Percentiles rank a stretch among this genome's conserved stretches.
Conservation (phyloP, 2,888 invertebrate genomes). For the Drosophila setosimentum region DNA sequence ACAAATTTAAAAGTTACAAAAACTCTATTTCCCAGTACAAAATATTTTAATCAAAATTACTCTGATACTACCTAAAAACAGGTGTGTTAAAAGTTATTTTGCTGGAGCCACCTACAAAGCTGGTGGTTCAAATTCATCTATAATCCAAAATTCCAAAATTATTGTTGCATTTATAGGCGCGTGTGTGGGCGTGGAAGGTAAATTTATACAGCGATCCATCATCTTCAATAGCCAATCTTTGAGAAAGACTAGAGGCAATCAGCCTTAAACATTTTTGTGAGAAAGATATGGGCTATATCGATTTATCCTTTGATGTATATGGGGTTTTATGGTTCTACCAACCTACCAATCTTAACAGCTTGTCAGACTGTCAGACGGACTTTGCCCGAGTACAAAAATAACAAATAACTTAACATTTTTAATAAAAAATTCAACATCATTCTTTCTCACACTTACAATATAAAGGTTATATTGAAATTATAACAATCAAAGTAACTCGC, state of each 20-base stretch:
- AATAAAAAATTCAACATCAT: not conserved
- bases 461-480: not conserved
- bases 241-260: not conserved
- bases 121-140: not conserved
- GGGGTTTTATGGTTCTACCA: not conserved
- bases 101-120: not conserved
- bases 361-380: not conserved
- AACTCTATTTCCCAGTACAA: no score
- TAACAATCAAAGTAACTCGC: not conserved
- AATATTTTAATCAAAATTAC: not conserved
- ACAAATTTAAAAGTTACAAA: not conserved
- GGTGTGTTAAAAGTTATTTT: not conserved
- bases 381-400: not conserved
- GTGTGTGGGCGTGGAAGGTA: not conserved
- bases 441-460: not conserved
- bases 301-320: not conserved
- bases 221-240: not conserved
- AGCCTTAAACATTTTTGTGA: not conserved
- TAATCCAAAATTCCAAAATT: not conserved
- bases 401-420: not conserved
- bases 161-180: not conserved
- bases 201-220: not conserved
- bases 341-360: not conserved
- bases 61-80: not conserved
- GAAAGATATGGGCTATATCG: not conserved